Evolutionary conservation across 2,888 invertebrate species (phyloP), one percentile per base, ranked within the genome.

Genomic region (Oasisia sp.): DNA sequence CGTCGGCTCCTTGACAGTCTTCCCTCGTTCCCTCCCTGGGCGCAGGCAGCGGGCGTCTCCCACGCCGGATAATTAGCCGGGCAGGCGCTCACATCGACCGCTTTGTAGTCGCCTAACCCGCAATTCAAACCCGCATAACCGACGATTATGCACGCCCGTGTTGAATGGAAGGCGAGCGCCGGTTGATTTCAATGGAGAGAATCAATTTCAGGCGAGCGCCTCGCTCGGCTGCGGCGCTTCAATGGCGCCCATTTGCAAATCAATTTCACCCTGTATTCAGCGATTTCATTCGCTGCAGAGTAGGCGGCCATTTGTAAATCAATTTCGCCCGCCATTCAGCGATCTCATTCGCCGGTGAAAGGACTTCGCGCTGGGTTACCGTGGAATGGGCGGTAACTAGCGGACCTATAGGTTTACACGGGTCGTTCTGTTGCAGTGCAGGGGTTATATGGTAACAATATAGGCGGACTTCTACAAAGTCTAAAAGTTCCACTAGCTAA

Each of bases 171-270:
- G n/a, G 50, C 50, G 50, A 50, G 9, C 50, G 50, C 50, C 50
- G 50, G 74, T 74, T 74, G 74, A n/a, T 74, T 74, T 74, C 74
- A 74, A 74, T 74, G 74, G 74, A 74, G 74, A 74, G 74, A 74
- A 74, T 74, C 74, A 74, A 74, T 74, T 74, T 74, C 27, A 74
- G 74, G 74, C 74, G 74, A 27, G 27, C 74, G 74, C 74, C 74
- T 74, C 74, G 27, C 74, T 19, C 14, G 14, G 27, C n/a, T 27
- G 74, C 74, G 27, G 19, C 74, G 19, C 74, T 74, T 74, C 74
- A 74, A 74, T 74, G 74, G 74, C 74, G 74, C 27, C 74, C n/a
- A 74, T 74, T 74, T 74, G 74, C n/a, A 74, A 74, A 74, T 74
- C 74, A 74, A 74, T 74, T 74, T 74, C 74, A 74, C 27, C 74